These are phyloP conservation scores for Cybosia mesomella DNA, from an alignment of 2,888 invertebrate species.

Conservation along the genomic window DNA sequence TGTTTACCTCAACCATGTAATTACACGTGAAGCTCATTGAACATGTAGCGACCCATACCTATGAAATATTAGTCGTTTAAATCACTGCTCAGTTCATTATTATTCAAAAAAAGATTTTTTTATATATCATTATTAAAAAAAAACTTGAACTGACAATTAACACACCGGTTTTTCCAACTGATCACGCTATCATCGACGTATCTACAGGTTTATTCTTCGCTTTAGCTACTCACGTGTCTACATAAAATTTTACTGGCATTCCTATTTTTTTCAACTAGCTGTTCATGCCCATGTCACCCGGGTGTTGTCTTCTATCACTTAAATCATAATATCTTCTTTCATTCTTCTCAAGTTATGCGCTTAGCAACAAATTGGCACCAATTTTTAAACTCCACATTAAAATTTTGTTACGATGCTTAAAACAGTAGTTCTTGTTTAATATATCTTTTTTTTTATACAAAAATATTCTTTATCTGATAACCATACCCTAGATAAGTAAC, in stretches of 20 bases:
- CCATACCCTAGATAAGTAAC: neutral
- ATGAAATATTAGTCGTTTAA: neutral
- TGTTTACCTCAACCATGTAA: neutral
- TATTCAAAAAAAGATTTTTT: no score
- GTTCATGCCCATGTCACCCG: neutral
- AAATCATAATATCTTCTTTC: neutral
- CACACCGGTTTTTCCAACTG: neutral
- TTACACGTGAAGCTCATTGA: neutral
- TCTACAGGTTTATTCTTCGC: neutral
- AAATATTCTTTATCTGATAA: neutral
- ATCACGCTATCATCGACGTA: neutral
- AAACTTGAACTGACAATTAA: neutral
- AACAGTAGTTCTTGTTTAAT: neutral
- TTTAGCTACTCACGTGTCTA: neutral
- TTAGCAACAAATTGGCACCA: no score
- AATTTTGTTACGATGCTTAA: neutral
- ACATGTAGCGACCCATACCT: no score
- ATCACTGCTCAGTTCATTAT: neutral
- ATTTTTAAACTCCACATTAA: no score
- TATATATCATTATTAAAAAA: neutral
- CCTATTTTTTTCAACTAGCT: neutral
- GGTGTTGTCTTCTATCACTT: neutral
- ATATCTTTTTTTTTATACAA: neutral
- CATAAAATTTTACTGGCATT: neutral
- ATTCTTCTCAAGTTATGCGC: neutral